These are phyloP conservation scores for Leptinotarsa juncta DNA, from an alignment of 2,888 invertebrate species.

Conservation along the genomic window DNA sequence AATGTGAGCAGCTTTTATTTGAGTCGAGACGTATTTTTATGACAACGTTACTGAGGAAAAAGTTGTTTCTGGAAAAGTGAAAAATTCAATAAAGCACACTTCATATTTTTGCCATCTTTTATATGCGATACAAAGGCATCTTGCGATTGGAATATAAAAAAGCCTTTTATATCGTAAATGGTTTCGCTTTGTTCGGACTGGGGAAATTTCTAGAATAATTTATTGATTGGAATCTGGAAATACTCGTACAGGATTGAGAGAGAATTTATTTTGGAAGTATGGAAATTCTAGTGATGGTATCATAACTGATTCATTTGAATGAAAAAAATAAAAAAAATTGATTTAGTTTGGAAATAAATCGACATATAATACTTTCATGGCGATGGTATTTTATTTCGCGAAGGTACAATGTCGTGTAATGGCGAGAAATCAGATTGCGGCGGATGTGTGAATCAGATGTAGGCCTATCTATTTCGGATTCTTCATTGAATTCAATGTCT, in stretches of 20 bases:
- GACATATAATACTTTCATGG: no score
- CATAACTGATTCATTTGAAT: no score
- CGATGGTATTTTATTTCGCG: no score
- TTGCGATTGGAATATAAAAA: constrained; percentile 23
- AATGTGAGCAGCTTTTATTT: constrained; percentile 35
- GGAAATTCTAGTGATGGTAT: no score
- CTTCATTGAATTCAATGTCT: no score
- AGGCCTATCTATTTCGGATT: no score
- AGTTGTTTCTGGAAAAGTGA: constrained; percentile 18
- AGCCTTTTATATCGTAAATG: neutral
- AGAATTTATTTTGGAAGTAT: no score
- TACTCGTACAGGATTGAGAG: neutral
- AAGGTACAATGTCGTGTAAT: no score
- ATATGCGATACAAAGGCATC: constrained; percentile 9
- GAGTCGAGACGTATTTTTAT: constrained; percentile 34
- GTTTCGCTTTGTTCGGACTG: neutral
- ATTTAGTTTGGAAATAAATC: no score
- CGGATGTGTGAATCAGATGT: no score
- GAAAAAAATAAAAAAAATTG: no score
- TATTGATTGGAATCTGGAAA: neutral
- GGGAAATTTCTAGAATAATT: neutral
- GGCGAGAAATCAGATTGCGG: no score
- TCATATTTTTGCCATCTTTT: constrained; percentile 16
- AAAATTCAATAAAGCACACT: constrained; percentile 25
- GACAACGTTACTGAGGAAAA: constrained; percentile 30